Conservation (phyloP, 2,888 invertebrate genomes). For the Lingula anatina region DNA sequence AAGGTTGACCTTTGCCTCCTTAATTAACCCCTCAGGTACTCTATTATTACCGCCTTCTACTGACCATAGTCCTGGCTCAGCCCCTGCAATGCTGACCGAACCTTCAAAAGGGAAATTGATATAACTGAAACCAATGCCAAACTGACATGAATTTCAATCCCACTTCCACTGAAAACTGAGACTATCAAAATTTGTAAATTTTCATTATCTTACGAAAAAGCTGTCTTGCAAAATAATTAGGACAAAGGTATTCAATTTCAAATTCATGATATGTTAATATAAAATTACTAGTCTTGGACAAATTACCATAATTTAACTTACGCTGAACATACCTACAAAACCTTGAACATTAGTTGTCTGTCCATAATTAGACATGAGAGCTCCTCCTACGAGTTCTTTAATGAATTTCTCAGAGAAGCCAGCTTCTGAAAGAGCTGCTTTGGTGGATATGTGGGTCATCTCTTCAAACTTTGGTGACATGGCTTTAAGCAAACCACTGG, state of each 20-base stretch:
- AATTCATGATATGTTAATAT: too few species aligned
- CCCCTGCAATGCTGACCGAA: slow-evolving; percentile 58
- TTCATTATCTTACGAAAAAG: too few species aligned
- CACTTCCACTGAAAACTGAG: too few species aligned
- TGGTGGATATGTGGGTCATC: slow-evolving; percentile 44
- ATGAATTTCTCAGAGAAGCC: slow-evolving; percentile 56
- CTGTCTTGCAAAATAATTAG: too few species aligned
- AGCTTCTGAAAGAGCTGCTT: slow-evolving; percentile 41
- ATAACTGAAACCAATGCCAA: too few species aligned
- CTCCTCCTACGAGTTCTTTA: slow-evolving; percentile 58
- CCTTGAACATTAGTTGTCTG: slow-evolving; percentile 57
- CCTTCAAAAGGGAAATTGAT: slow-evolving; percentile 51
- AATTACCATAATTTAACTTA: too few species aligned
- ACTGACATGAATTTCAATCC: too few species aligned
- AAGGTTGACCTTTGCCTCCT: slow-evolving; percentile 50
- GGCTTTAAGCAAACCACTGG: slow-evolving; percentile 56
- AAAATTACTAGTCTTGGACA: too few species aligned
- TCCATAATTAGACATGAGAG: slow-evolving; percentile 61
- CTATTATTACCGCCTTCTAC: slow-evolving; percentile 60
- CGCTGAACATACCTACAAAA: too few species aligned
- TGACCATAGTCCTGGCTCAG: slow-evolving; percentile 57
- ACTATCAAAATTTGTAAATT: too few species aligned
- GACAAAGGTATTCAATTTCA: too few species aligned
- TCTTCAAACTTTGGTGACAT: slow-evolving; percentile 57
- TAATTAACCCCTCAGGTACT: slow-evolving; percentile 26